phyloP scores from a whole-genome alignment of 2,888 invertebrate species.

The Tipula confusa region DNA sequence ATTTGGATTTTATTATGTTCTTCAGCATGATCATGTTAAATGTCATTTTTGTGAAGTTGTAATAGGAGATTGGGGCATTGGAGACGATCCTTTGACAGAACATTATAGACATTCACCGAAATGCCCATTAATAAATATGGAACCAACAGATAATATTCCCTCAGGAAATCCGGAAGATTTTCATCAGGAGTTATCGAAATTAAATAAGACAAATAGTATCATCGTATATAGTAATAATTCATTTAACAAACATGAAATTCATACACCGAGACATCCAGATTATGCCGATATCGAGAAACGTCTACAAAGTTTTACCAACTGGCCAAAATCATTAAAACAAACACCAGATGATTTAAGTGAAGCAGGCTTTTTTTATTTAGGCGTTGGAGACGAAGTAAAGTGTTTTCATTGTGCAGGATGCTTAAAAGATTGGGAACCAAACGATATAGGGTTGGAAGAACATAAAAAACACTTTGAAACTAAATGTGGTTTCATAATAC shows the following conservation, averaged over 20 bases:
- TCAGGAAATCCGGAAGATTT: conserved; percentile 39
- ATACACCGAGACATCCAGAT: conserved; percentile 59
- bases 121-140: conserved; percentile 69
- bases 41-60: conserved; percentile 78
- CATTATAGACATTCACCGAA: conserved; percentile 76
- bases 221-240: neutral
- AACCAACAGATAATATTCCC: conserved; percentile 63
- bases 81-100: conserved; percentile 76
- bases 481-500: neutral
- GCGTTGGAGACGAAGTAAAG: conserved; percentile 81
- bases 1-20: conserved; percentile 79
- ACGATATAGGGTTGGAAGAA: neutral
- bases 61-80: conserved; percentile 74
- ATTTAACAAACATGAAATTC: conserved; percentile 30
- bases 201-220: neutral
- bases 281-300: conserved; percentile 68
- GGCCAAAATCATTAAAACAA: conserved; percentile 78
- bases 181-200: neutral
- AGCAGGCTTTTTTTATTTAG: conserved; percentile 91
- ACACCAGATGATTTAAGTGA: conserved; percentile 75
- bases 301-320: conserved; percentile 65
- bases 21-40: conserved; percentile 69
- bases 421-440: conserved; percentile 80
- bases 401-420: conserved; percentile 95
- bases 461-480: neutral